These are phyloP conservation scores for Drosophila vallismaia DNA, from an alignment of 2,888 invertebrate species.

Conservation along the genomic window DNA sequence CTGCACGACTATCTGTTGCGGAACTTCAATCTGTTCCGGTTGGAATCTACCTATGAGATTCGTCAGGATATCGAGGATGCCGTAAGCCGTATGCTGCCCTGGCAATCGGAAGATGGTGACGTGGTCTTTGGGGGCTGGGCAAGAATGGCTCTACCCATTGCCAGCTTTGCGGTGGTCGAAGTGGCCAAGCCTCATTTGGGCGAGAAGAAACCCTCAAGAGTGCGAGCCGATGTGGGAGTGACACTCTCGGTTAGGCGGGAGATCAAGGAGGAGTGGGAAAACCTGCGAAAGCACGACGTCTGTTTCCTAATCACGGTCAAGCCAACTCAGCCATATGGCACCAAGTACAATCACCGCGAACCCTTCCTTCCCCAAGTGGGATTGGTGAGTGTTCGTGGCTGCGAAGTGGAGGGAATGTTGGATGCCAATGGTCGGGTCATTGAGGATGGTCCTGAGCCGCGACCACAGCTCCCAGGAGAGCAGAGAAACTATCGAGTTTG, in stretches of 20 bases:
- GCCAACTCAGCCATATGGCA: constrained; percentile 92
- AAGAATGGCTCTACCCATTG: constrained; percentile 98
- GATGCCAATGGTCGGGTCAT: constrained; percentile 97
- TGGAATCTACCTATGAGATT: constrained; percentile 98
- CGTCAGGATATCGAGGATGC: constrained; percentile 99
- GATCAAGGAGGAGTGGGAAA: constrained; percentile 98
- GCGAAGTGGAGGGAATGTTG: constrained; percentile 99
- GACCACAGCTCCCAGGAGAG: constrained; percentile 94
- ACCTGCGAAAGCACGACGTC: constrained; percentile 97
- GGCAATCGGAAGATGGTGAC: constrained; percentile 94
- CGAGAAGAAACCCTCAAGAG: constrained; percentile 97
- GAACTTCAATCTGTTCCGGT: constrained; percentile 98
- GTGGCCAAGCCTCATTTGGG: constrained; percentile 96
- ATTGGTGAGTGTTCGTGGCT: constrained; percentile 95
- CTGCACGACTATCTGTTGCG: constrained; percentile 98
- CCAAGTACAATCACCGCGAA: constrained; percentile 91
- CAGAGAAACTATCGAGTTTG: constrained; percentile 96
- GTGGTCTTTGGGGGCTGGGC: constrained; percentile 99
- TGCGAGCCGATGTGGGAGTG: constrained; percentile 97
- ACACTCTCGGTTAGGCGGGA: constrained; percentile 95
- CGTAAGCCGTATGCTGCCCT: constrained; percentile 96
- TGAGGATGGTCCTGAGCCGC: constrained; percentile 97
- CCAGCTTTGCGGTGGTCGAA: constrained; percentile 96
- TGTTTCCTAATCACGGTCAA: constrained; percentile 97
- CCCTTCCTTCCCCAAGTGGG: constrained; percentile 97